Conservation (phyloP, 2,888 invertebrate genomes). For the Ectemnius lituratus region DNA sequence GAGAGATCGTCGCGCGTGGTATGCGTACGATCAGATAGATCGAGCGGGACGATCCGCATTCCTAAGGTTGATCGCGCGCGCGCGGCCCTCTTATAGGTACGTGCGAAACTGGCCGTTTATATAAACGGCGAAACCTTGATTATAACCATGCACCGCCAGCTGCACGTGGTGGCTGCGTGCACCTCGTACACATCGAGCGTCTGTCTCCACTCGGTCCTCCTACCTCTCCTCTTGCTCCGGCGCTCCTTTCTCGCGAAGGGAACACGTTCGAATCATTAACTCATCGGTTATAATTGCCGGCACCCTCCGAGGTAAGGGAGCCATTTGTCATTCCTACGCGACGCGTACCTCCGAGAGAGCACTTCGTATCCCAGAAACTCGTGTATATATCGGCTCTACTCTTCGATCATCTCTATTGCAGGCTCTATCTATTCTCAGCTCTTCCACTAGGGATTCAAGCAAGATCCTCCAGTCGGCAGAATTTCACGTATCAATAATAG, state of each 20-base stretch:
- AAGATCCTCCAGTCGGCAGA: no score
- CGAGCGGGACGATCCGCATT: conserved; percentile 55
- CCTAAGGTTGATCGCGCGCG: conserved; percentile 35
- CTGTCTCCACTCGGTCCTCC: no score
- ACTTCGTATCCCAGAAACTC: no score
- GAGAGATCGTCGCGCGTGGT: conserved; percentile 10
- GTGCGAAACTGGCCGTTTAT: conserved; percentile 36
- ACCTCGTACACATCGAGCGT: conserved; percentile 31
- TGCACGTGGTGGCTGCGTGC: conserved; percentile 54
- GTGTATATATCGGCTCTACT: no score
- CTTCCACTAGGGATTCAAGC: no score
- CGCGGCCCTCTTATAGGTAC: conserved; percentile 5
- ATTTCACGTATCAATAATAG: no score
- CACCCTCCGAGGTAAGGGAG: conserved; percentile 52
- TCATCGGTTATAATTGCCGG: conserved; percentile 58
- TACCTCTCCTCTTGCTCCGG: conserved; percentile 12
- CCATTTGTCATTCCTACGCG: conserved; percentile 48
- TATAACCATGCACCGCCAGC: conserved; percentile 41
- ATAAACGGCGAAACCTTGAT: conserved; percentile 50
- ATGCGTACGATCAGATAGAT: conserved; percentile 36
- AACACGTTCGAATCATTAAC: conserved; percentile 52
- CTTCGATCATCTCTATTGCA: no score
- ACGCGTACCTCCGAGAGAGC: no score
- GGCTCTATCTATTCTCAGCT: no score
- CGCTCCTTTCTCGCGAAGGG: conserved; percentile 42